Percentiles rank a stretch among this genome's conserved stretches.
These are phyloP conservation scores for Cantharis nigra DNA, from an alignment of 2,888 invertebrate species.

Conservation along the genomic window DNA sequence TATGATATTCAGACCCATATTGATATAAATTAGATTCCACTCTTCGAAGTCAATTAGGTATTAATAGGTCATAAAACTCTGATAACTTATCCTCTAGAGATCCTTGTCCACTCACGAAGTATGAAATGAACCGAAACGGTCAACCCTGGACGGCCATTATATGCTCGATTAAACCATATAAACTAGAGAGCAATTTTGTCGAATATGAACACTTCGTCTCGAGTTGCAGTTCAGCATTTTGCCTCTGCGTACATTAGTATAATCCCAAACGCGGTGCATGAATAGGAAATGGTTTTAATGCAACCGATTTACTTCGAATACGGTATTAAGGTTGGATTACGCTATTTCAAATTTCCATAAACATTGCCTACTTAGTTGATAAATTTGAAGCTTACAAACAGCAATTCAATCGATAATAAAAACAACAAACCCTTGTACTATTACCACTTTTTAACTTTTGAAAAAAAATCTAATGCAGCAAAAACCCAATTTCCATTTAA, in stretches of 20 bases:
- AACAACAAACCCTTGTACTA: background rate
- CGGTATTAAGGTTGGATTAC: constrained; percentile 25
- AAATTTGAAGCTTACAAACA: constrained; percentile 23
- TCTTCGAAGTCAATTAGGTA: constrained; percentile 33
- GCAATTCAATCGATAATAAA: background rate
- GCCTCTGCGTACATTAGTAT: constrained; percentile 40
- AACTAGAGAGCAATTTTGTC: constrained; percentile 45
- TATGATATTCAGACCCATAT: constrained; percentile 15
- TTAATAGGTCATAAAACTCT: constrained; percentile 46
- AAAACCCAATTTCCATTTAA: background rate
- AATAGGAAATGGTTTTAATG: constrained; percentile 39
- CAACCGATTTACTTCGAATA: constrained; percentile 29
- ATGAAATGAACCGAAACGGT: constrained; percentile 42
- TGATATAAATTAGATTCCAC: constrained; percentile 25
- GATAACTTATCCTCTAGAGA: constrained; percentile 42
- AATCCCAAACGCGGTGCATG: constrained; percentile 36
- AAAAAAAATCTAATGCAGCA: background rate
- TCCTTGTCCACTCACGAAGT: constrained; percentile 40
- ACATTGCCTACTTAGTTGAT: constrained; percentile 23
- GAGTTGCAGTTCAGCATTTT: constrained; percentile 42
- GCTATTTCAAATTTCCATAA: constrained; percentile 24
- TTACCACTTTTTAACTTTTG: constrained; percentile 1
- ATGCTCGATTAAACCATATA: constrained; percentile 53
- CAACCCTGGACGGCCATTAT: constrained; percentile 49
- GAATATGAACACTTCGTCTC: constrained; percentile 45